These are phyloP conservation scores for Luehdorfia chinensis DNA, from an alignment of 1,140 invertebrate genomes.

Conservation along the genomic window DNA sequence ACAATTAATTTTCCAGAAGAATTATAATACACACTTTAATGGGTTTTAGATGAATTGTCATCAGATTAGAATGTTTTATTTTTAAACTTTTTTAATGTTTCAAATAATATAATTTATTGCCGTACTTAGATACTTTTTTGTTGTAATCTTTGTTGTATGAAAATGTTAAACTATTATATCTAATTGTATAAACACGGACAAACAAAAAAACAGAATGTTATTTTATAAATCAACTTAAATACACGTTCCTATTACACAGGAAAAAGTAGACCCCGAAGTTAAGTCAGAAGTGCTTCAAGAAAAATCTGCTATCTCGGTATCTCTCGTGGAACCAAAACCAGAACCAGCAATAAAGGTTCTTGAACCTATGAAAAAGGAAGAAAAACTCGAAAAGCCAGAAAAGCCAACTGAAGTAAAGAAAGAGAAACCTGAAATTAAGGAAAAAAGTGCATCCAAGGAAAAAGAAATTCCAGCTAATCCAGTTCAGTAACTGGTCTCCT, in stretches of 20 bases:
- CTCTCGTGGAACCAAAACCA: constrained; percentile 34
- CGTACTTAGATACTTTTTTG: too few species aligned
- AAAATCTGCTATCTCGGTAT: constrained; percentile 31
- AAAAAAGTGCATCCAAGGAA: constrained; percentile 12
- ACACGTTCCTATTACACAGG: too few species aligned
- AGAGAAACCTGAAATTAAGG: constrained; percentile 10
- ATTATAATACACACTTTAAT: too few species aligned
- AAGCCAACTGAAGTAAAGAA: constrained; percentile 12
- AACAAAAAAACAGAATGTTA: too few species aligned
- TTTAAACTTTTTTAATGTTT: too few species aligned
- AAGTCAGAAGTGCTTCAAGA: constrained; percentile 31
- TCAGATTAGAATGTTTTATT: too few species aligned
- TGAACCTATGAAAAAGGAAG: constrained; percentile 37
- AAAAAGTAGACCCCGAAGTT: constrained; percentile 28
- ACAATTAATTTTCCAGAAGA: neutral
- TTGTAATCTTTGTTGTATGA: neutral
- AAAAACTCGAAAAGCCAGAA: constrained; percentile 26
- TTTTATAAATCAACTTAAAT: too few species aligned
- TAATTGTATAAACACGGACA: too few species aligned
- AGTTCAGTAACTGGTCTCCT: neutral
- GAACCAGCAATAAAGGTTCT: constrained; percentile 61
- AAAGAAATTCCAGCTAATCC: constrained; percentile 15
- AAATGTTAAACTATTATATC: too few species aligned
- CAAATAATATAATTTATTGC: too few species aligned
- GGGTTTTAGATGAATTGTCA: too few species aligned